These are phyloP conservation scores for Thereva nobilitata DNA, from an alignment of 2,888 invertebrate genomes.

Conservation along the genomic window DNA sequence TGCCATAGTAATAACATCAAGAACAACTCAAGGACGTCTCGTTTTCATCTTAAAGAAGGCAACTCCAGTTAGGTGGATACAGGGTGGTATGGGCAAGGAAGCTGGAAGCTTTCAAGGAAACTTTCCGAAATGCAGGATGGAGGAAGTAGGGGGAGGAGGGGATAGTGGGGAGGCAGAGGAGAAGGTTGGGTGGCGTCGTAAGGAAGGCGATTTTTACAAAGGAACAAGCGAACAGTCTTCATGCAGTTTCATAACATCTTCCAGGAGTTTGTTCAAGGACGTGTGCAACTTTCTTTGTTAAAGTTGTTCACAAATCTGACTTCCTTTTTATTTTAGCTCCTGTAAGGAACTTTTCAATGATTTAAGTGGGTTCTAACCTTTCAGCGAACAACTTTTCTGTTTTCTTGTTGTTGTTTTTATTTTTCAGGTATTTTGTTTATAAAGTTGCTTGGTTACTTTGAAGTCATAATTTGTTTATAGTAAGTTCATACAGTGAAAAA, in stretches of 20 bases:
- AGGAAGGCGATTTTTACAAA: not conserved
- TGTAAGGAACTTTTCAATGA: no score
- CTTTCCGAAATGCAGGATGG: slow-evolving; percentile 18
- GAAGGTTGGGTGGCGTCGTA: not conserved
- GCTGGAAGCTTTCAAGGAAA: slow-evolving; percentile 10
- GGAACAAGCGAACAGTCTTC: no score
- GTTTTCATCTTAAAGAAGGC: slow-evolving; percentile 18
- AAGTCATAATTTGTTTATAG: no score
- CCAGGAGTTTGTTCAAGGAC: slow-evolving; percentile 40
- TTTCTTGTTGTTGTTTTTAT: no score
- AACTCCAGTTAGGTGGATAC: not conserved
- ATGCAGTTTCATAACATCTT: slow-evolving; percentile 11
- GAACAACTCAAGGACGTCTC: slow-evolving; percentile 32
- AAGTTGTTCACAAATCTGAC: slow-evolving; percentile 19
- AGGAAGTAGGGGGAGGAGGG: slow-evolving; percentile 32
- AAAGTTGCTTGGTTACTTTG: no score
- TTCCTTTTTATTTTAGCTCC: no score
- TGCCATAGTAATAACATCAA: slow-evolving; percentile 28
- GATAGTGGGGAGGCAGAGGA: not conserved
- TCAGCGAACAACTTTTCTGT: no score
- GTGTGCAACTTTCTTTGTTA: slow-evolving; percentile 41
- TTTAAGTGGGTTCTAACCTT: no score
- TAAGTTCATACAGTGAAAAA: no score
- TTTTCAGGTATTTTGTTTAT: no score
- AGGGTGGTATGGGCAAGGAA: no score